phyloP scores from a whole-genome alignment of 30 jellyfish, hydroid and myxozoan species.

The Mastigias papua region DNA sequence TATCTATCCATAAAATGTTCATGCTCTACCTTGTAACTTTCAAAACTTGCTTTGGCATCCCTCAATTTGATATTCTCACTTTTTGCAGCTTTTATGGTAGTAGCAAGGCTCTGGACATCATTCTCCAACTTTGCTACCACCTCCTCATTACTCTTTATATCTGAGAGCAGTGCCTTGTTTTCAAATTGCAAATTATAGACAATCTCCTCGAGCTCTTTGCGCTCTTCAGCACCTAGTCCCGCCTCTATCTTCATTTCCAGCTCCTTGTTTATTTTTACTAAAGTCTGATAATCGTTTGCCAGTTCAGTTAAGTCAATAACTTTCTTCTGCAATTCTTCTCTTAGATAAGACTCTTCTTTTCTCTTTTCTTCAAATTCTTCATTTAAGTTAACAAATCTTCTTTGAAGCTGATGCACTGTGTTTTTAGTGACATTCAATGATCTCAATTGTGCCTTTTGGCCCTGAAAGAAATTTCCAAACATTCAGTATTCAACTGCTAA shows the following conservation, averaged over 20 bases:
- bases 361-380: slow-evolving; percentile 12
- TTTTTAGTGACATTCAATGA: neutral
- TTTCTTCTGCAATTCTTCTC: slow-evolving; percentile 61
- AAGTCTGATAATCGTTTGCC: slow-evolving; percentile 51
- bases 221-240: slow-evolving; percentile 57
- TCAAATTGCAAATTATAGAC: slow-evolving; percentile 30
- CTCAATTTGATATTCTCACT: slow-evolving; percentile 9
- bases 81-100: neutral
- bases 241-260: slow-evolving; percentile 40
- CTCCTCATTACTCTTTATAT: slow-evolving; percentile 17
- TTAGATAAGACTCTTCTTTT: slow-evolving; percentile 18
- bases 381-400: slow-evolving; percentile 11
- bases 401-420: slow-evolving; percentile 28
- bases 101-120: neutral
- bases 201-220: slow-evolving; percentile 48
- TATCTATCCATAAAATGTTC: slow-evolving; percentile 5
- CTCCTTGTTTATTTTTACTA: slow-evolving; percentile 47
- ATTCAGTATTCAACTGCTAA: no score
- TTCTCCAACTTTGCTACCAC: neutral
- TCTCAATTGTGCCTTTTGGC: slow-evolving; percentile 17
- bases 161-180: slow-evolving; percentile 14
- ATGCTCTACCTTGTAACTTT: slow-evolving; percentile 1
- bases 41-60: neutral
- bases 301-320: slow-evolving; percentile 50
- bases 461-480: slow-evolving; percentile 8